Conservation (phyloP, 2,797 vertebrate genomes). For the Semotilus atromaculatus region DNA sequence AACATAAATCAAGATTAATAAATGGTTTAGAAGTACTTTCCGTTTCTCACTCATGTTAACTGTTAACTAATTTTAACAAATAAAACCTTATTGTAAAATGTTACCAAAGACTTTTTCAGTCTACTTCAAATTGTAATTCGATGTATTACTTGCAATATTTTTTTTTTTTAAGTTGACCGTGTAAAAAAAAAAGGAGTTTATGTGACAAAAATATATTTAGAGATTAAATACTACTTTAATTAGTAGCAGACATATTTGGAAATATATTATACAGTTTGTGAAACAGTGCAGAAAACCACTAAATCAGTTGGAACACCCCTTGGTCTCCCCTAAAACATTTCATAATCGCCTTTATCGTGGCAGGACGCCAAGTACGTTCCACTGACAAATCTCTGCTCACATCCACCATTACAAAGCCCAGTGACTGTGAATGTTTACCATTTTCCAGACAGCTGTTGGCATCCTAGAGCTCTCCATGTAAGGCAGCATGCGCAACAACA, state of each 20-base stretch:
- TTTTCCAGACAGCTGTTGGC: neutral
- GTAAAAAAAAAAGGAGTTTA: neutral
- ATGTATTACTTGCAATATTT: neutral
- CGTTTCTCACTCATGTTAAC: neutral
- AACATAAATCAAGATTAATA: neutral
- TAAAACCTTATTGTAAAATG: neutral
- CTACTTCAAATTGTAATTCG: neutral
- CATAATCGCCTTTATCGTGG: neutral
- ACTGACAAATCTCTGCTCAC: neutral
- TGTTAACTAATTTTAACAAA: neutral
- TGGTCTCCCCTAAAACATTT: neutral
- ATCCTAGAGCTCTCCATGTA: slow-evolving; percentile 51
- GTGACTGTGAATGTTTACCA: slow-evolving; percentile 18
- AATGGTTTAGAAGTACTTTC: neutral
- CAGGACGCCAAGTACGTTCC: neutral
- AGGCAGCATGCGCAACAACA: slow-evolving; percentile 33
- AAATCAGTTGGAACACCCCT: neutral
- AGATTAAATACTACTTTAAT: slow-evolving; percentile 8
- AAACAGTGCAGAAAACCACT: neutral
- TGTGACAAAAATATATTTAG: neutral
- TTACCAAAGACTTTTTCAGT: neutral
- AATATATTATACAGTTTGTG: neutral
- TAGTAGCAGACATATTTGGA: neutral
- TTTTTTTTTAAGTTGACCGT: neutral
- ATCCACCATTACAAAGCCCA: slow-evolving; percentile 9